Evolutionary conservation across 2,797 vertebrate species (phyloP).

Genomic region (Clarias pachynema): DNA sequence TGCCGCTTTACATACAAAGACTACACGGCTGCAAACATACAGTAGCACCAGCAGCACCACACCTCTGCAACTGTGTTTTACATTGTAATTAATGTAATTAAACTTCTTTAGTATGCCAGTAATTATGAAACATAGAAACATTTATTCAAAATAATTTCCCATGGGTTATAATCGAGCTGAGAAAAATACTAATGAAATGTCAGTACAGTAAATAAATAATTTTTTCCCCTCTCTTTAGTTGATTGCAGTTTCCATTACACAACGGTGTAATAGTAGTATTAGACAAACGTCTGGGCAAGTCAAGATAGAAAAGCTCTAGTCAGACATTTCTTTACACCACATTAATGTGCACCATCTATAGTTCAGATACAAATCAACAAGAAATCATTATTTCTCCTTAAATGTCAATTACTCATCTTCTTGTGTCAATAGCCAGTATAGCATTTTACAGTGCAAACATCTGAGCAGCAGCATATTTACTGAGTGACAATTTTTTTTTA

Average conservation of each 20-base stretch:
- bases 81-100: constrained; percentile 5
- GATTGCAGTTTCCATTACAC: not conserved
- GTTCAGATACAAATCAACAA: constrained; percentile 25
- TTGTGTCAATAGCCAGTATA: constrained; percentile 7
- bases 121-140: constrained; percentile 20
- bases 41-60: constrained; percentile 45
- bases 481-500: constrained; percentile 28
- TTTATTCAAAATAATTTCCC: not conserved
- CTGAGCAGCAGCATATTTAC: constrained; percentile 52
- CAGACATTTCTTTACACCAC: constrained; percentile 25
- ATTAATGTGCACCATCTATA: constrained; percentile 2
- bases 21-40: constrained; percentile 47
- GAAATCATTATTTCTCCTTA: constrained; percentile 12
- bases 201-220: not conserved
- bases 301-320: constrained; percentile 7
- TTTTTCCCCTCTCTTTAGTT: not conserved
- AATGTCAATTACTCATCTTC: constrained; percentile 9
- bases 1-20: constrained; percentile 34
- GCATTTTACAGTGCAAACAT: constrained; percentile 47
- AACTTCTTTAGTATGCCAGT: constrained; percentile 22
- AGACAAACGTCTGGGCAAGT: constrained; percentile 16
- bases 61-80: not conserved
- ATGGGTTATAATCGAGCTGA: not conserved
- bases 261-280: constrained; percentile 14
- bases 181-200: constrained; percentile 28